Conservation (phyloP, 2,113 vertebrate species). For the Egretta garzetta region DNA sequence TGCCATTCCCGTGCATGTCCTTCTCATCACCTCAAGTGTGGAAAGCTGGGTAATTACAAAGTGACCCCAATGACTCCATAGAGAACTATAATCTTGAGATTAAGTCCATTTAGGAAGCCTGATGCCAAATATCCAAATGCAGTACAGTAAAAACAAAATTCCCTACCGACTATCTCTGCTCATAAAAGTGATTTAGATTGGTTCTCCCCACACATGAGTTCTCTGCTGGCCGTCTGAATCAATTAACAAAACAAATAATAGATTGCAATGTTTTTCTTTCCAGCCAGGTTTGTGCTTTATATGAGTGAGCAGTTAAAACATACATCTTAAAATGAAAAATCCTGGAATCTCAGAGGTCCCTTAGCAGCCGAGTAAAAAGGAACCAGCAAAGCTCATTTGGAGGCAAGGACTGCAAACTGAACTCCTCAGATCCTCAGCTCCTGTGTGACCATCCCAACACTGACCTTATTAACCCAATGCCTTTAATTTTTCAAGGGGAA, state of each 20-base stretch:
- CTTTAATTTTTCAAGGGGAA: background rate
- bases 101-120: slow-evolving; percentile 42
- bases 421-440: background rate
- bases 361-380: background rate
- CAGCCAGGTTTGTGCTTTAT: slow-evolving; percentile 17
- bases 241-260: slow-evolving; percentile 62
- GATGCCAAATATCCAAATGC: slow-evolving; percentile 37
- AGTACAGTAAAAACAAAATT: slow-evolving; percentile 47
- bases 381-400: background rate
- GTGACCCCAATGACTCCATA: background rate
- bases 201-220: background rate
- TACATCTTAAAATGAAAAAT: background rate
- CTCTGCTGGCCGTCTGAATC: slow-evolving; percentile 28
- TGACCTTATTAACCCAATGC: background rate
- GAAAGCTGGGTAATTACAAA: slow-evolving; percentile 48
- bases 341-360: background rate
- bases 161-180: slow-evolving; percentile 11
- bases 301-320: background rate
- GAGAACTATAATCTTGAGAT: slow-evolving; percentile 61
- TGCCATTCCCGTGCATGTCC: background rate
- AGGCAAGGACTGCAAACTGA: background rate
- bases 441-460: background rate
- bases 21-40: slow-evolving; percentile 21
- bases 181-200: slow-evolving; percentile 63
- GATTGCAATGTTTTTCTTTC: slow-evolving; percentile 22